Conservation (phyloP, 2,797 vertebrate genomes). For the Hybognathus amarus region DNA sequence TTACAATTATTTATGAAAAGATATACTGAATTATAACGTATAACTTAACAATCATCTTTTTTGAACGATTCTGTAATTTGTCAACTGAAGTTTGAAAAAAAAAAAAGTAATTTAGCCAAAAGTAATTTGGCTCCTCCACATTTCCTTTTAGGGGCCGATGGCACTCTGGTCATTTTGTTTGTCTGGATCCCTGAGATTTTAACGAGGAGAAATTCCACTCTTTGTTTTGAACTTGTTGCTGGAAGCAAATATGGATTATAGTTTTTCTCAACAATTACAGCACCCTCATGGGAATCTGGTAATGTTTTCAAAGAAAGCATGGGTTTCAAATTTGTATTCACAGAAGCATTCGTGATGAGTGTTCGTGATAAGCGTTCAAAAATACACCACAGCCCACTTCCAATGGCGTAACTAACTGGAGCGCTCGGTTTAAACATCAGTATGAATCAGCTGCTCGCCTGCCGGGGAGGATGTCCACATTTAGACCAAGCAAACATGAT, state of each 20-base stretch:
- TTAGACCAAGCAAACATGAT: constrained; percentile 55
- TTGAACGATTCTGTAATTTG: not conserved
- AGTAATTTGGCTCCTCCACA: not conserved
- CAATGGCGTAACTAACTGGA: constrained; percentile 32
- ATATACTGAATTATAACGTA: too few species aligned
- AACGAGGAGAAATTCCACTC: constrained; percentile 5
- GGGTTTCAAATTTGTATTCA: constrained; percentile 2
- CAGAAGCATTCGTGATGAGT: constrained; percentile 31
- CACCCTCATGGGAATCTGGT: constrained; percentile 24
- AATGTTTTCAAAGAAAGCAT: constrained; percentile 1
- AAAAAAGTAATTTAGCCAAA: not conserved
- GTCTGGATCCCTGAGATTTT: not conserved
- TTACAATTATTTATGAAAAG: too few species aligned
- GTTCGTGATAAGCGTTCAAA: constrained; percentile 38
- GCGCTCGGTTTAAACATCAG: constrained; percentile 23
- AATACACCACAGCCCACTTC: constrained; percentile 37
- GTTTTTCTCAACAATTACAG: constrained; percentile 23
- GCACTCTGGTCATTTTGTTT: constrained; percentile 4
- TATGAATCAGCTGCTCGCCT: constrained; percentile 56
- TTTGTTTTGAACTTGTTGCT: constrained; percentile 22
- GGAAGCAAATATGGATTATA: constrained; percentile 23
- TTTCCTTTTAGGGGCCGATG: not conserved
- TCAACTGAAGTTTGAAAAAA: not conserved
- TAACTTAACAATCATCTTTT: not conserved
- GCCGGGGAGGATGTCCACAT: constrained; percentile 56